phyloP scores from a whole-genome alignment of 2,888 invertebrate species.

The Plemyria rubiginata region DNA sequence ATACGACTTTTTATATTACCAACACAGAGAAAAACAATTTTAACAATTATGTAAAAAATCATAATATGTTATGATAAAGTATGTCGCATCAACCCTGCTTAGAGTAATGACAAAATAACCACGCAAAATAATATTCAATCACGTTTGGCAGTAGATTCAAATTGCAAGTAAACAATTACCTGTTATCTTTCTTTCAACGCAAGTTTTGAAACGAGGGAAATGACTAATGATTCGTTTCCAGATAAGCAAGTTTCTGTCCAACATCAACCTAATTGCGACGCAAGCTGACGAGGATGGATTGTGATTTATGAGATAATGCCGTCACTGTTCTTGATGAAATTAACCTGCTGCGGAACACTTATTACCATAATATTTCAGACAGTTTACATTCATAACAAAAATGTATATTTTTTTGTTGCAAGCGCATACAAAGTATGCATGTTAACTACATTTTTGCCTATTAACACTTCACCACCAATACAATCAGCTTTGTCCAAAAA shows the following conservation, averaged over 20 bases:
- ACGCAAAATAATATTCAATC: neutral
- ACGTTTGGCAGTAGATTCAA: neutral
- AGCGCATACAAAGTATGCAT: too few species aligned
- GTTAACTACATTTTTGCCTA: too few species aligned
- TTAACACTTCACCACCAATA: too few species aligned
- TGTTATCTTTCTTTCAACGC: conserved; percentile 28
- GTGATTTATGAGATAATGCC: conserved; percentile 59
- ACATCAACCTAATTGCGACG: conserved; percentile 51
- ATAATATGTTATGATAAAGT: too few species aligned
- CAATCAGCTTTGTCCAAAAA: too few species aligned
- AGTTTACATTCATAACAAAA: neutral
- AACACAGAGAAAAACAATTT: too few species aligned
- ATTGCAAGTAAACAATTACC: conserved; percentile 22
- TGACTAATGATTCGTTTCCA: conserved; percentile 34
- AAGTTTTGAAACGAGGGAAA: conserved; percentile 30
- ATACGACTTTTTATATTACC: too few species aligned
- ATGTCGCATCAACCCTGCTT: neutral
- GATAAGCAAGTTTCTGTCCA: conserved; percentile 49
- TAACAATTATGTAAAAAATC: too few species aligned
- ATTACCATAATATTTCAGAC: conserved; percentile 16
- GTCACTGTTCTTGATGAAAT: conserved; percentile 48
- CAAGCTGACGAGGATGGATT: conserved; percentile 64
- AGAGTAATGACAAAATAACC: neutral
- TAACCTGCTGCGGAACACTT: conserved; percentile 48
- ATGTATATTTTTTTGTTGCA: too few species aligned